Percentiles rank a stretch among this genome's conserved stretches.
Evolutionary conservation across 2,797 vertebrate genomes (phyloP).

Genomic region (Aulostomus chinensis): DNA sequence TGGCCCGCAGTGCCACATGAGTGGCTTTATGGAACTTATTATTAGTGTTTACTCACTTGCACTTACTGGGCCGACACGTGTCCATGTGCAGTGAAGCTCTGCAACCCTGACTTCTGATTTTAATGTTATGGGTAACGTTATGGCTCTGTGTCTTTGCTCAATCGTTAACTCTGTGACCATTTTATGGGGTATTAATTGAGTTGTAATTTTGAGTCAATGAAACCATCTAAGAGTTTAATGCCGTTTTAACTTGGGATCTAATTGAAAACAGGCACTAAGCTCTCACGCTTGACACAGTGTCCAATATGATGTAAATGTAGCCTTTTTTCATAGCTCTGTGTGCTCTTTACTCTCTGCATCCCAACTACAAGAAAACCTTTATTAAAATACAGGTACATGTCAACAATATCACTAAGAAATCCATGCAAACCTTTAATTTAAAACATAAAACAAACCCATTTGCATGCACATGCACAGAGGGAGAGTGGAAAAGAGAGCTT

Average conservation of each 20-base stretch:
- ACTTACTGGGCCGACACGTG: constrained; percentile 65
- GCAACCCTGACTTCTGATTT: constrained; percentile 65
- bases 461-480: constrained; percentile 35
- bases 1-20: constrained; percentile 67
- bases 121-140: constrained; percentile 76
- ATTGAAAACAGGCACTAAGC: constrained; percentile 74
- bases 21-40: constrained; percentile 78
- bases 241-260: constrained; percentile 67
- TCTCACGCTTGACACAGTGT: constrained; percentile 29
- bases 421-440: too few species aligned
- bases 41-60: constrained; percentile 80
- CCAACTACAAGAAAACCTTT: background rate
- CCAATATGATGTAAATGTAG: constrained; percentile 22
- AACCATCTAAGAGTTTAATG: constrained; percentile 75
- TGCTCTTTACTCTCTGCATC: constrained; percentile 13
- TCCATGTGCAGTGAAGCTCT: constrained; percentile 62
- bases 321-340: constrained; percentile 13
- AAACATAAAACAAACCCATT: constrained; percentile 21
- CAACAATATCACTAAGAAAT: too few species aligned
- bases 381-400: too few species aligned
- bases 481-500: constrained; percentile 39
- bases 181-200: constrained; percentile 82
- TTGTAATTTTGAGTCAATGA: constrained; percentile 78
- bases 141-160: constrained; percentile 71
- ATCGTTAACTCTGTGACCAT: constrained; percentile 78